Base-by-base conservation (phyloP, 2,888 invertebrate species). In the Acheta domesticus region DNA sequence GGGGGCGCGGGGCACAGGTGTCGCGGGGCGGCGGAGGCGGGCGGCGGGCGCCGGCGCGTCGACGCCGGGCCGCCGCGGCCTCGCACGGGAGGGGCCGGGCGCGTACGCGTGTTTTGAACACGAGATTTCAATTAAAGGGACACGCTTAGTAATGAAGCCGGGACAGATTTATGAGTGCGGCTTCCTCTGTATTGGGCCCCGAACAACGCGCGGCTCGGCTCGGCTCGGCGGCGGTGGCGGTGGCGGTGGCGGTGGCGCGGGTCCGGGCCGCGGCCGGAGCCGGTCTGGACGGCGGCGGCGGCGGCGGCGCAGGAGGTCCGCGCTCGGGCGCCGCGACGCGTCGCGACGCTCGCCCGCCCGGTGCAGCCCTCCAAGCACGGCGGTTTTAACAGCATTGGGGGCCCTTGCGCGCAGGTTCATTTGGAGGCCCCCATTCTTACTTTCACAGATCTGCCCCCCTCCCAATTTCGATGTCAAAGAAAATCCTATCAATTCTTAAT, bases 81-180 rank as follows among this genome's bases (percentile, higher is more conserved):
- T 36, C 36, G 36, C 36, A 36, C 73, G 21, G 75, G 14, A 21
- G 75, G 75, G 21, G 8, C 21, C 16, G 19, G 14, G 75, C 75
- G 21, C 16, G 21, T 16, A 75, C 23, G 75, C 23, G 76, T 36
- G 76, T 48, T 20, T 48, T 48, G 48, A 89, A 89, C 89, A 90
- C 88, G 89, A 89, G 87, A 90, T 89, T 89, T 89, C 89, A 89
- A 89, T 90, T 90, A 90, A 89, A 89, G 87, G 87, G 87, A 89
- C 89, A 89, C 87, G 89, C 86, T 88, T 88, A 87, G 88, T 89
- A 89, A 89, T 89, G 89, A 89, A 88, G 48, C 62, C 48, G 62
- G 36, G 79, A 79, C 81, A 81, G 81, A 81, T 81, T 81, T 81
- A 81, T 80, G 79, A 48, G 76, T 48, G 76, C n/a, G 48, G 62